Evolutionary conservation across 2,113 vertebrate species (phyloP).

Genomic region (Burhinus oedicnemus): DNA sequence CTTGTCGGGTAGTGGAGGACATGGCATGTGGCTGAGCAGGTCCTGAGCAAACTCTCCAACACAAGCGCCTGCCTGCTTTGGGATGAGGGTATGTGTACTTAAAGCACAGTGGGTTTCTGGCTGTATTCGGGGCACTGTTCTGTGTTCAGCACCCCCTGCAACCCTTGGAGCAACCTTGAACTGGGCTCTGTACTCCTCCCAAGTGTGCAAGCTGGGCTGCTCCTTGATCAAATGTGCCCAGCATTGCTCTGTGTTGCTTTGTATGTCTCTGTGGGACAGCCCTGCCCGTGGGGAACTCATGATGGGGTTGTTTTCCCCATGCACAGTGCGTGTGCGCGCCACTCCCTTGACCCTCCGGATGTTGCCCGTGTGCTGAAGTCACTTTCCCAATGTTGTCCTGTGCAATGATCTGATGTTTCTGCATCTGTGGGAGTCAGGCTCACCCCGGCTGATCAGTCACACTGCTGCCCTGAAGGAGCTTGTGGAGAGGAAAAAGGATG

Average conservation of each 20-base stretch:
- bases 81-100: neutral
- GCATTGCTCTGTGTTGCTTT: neutral
- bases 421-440: neutral
- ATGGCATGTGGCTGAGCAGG: neutral
- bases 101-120: neutral
- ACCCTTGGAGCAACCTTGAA: neutral
- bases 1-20: neutral
- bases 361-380: rapidly evolving
- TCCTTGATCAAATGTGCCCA: neutral
- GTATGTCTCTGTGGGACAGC: neutral
- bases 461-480: neutral
- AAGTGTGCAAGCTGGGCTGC: neutral
- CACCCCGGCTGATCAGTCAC: neutral
- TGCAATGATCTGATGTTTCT: neutral
- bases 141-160: neutral
- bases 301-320: neutral
- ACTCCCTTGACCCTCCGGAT: neutral
- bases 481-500: neutral
- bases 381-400: neutral
- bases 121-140: neutral
- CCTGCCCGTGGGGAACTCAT: rapidly evolving
- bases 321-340: no score
- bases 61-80: neutral
- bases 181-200: rapidly evolving
- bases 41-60: neutral